Evolutionary conservation across 2,113 vertebrate species (phyloP), one percentile per base, ranked within the genome.

Genomic region (Podarcis muralis): DNA sequence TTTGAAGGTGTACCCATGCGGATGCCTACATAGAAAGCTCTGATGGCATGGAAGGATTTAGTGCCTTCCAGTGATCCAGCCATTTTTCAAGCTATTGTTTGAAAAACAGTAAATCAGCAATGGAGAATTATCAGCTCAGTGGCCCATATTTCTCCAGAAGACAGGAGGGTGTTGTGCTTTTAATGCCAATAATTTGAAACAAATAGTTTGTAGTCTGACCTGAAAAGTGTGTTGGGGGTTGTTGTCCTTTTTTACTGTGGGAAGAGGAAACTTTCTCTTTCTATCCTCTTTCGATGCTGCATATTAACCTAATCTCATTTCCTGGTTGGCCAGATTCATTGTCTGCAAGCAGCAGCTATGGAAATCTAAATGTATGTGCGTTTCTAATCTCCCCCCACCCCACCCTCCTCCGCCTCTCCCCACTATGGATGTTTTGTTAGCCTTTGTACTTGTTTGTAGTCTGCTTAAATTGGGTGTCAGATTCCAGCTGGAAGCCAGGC

Each of bases 221-320:
- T 91, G 90, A 85, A 93, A 93, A 90, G 90, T 89, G 66, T 89
- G 48, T 11, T 53, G 30, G 81, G 91, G 89, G 85, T 43, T 43
- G 43, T 43, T 13, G 76, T 74, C 84, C 85, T 79, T 89, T 80
- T 90, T 30, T 89, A 93, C 90, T 95, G 93, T 94, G 93, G 92
- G 93, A 96, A 96, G 86, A 94, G 83, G 90, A 92, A 65, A 37
- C 79, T 87, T 78, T 13, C 0, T 57, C 43, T 92, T 81, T 76
- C 86, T 94, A 90, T 91, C 92, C 89, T 90, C 2, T 87, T 89
- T 87, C 66, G 84, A 83, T 88, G 1, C 35, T 37, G 48, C 81
- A 81, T 32, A 92, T 91, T 95, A 94, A 93, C 94, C 78, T 93
- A 95, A 94, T 95, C 78, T 93, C 18, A 94, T 95, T 95, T 93